Evolutionary conservation across 2,113 vertebrate genomes (phyloP).

Genomic region (Nanorana parkeri): DNA sequence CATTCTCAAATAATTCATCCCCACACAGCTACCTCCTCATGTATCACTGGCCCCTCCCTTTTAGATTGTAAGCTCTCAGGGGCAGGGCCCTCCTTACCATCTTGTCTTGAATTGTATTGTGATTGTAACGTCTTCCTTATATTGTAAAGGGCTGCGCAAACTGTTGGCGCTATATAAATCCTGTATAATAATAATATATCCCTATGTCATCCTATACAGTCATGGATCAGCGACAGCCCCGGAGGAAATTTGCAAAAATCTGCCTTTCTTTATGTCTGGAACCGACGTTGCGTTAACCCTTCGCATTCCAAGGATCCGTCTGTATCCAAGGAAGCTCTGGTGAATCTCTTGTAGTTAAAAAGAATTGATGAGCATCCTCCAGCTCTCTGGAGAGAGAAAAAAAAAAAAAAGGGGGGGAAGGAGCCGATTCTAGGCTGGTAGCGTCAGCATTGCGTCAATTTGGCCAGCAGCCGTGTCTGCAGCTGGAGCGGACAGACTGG

Average conservation of each 20-base stretch:
- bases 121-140: too few relatives aligned
- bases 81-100: too few relatives aligned
- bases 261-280: constrained; percentile 25
- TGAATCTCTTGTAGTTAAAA: constrained; percentile 72
- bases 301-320: not conserved
- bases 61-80: too few relatives aligned
- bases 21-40: too few relatives aligned
- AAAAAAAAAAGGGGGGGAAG: constrained; percentile 50
- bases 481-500: constrained; percentile 69
- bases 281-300: constrained; percentile 7
- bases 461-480: constrained; percentile 75
- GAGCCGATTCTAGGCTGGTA: constrained; percentile 83
- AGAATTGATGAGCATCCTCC: constrained; percentile 74
- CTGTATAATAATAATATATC: too few relatives aligned
- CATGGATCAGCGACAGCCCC: not conserved
- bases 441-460: constrained; percentile 95
- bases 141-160: too few relatives aligned
- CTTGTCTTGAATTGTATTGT: too few relatives aligned
- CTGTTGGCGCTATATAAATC: too few relatives aligned
- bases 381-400: constrained; percentile 60
- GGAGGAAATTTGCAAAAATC: not conserved
- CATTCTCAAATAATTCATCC: too few relatives aligned
- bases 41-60: too few relatives aligned
- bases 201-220: not conserved
- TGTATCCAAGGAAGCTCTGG: constrained; percentile 51